Evolutionary conservation across 1,140 invertebrate genomes (phyloP), one percentile per base, ranked within the genome.

Genomic region (Aphelenchoides besseyi): DNA sequence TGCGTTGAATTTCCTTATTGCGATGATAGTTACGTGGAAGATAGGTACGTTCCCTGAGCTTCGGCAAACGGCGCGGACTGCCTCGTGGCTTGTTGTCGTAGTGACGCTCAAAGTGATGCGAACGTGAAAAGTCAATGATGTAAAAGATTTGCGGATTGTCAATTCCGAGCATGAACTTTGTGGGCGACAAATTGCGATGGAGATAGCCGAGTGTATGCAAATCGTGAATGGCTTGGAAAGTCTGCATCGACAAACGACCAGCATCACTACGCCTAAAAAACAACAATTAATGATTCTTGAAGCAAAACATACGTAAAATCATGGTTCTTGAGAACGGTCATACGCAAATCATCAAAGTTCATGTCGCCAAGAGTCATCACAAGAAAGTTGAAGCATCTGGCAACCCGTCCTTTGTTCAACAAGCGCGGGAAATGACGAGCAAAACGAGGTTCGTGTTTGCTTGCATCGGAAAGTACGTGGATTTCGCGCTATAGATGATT

Each of bases 151-250:
- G 23, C 32, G 23, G 23, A 12, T 62, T 30, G 37, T 69, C 61
- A 18, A 63, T 23, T 18, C 54, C 52, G 5, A 68, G 67, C 54
- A 68, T 35, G 5, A 68, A 68, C 66, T 68, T 68, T 18, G 3
- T 28, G 2, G 66, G 66, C 3, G 54, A 23, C 23, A 68, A 23
- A 35, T 68, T 35, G 23, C 66, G 66, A 35, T 68, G 66, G 26
- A 68, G 26, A 69, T 67, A 68, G 5, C 66, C 66, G 18, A 68
- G 12, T 5, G 28, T 67, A 35, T 68, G 66, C 3, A 68, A 35
- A 16, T 68, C 66, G 63, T 68, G 66, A 5, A 68, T 30, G 3
- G 66, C 66, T 35, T 68, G 66, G 16, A 68, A 68, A 29, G 66
- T 64, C 9, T 68, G 67, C 66, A 68, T 69, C 3, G 66, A 62